These are phyloP conservation scores for Epirrhoe alternata DNA, from an alignment of 2,888 invertebrate genomes.

Conservation along the genomic window DNA sequence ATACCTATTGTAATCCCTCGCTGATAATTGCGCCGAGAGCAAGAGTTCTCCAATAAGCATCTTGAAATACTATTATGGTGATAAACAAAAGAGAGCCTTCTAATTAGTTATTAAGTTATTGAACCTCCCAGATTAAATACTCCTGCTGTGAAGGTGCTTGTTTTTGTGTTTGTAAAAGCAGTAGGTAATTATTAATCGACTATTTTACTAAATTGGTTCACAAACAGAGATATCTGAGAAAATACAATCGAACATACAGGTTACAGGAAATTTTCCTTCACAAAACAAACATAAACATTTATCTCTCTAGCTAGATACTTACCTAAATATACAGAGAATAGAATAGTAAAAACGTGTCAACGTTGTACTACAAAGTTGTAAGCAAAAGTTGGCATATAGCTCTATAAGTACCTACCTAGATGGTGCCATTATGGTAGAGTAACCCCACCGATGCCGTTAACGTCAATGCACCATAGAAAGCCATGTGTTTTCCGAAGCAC, in stretches of 20 bases:
- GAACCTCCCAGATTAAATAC: too few relatives aligned
- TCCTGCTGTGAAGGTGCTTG: not conserved
- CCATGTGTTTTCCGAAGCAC: conserved; percentile 60
- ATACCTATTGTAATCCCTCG: conserved; percentile 11
- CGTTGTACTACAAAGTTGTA: not conserved
- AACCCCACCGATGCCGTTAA: conserved; percentile 40
- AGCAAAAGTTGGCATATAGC: not conserved
- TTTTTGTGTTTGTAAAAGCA: not conserved
- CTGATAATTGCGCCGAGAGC: conserved; percentile 22
- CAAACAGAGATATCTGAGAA: too few relatives aligned
- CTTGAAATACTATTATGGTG: not conserved
- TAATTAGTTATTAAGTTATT: too few relatives aligned
- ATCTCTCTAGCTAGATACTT: too few relatives aligned
- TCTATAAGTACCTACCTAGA: conserved; percentile 6
- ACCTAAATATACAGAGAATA: too few relatives aligned
- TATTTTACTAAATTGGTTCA: too few relatives aligned
- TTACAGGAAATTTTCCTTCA: too few relatives aligned
- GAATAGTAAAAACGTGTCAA: not conserved
- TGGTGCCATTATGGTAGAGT: conserved; percentile 21
- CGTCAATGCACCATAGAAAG: conserved; percentile 60
- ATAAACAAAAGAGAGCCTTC: not conserved
- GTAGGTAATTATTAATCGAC: too few relatives aligned
- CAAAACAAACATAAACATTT: too few relatives aligned
- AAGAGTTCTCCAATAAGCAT: not conserved
- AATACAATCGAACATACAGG: too few relatives aligned